phyloP scores from a whole-genome alignment of 2,113 vertebrate genomes.

The Tychaedon coryphoeus region DNA sequence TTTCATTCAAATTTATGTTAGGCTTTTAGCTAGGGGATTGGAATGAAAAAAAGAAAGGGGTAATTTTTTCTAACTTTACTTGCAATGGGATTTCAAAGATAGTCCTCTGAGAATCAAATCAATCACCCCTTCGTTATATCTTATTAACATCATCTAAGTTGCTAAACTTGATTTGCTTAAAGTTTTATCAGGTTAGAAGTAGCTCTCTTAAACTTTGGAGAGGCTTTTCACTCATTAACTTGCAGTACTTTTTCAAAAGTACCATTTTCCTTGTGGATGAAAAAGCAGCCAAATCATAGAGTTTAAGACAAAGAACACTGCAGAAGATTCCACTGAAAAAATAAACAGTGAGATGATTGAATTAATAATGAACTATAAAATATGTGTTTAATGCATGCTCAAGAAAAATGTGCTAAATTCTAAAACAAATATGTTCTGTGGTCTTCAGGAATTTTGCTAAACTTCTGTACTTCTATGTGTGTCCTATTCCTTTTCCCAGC shows the following conservation, averaged over 20 bases:
- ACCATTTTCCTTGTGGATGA: background rate
- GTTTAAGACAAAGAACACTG: background rate
- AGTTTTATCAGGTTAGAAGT: background rate
- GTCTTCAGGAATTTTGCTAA: background rate
- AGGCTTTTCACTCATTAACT: background rate
- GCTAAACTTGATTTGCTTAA: background rate
- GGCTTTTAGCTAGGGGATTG: background rate
- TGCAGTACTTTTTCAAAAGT: background rate
- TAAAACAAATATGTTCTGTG: background rate
- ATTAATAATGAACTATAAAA: background rate
- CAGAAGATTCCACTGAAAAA: background rate
- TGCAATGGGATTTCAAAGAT: background rate
- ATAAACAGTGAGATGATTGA: background rate
- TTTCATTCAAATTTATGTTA: background rate
- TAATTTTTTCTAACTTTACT: background rate
- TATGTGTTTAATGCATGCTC: background rate
- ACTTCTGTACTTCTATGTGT: background rate
- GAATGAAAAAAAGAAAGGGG: background rate
- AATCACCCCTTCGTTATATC: rapidly evolving
- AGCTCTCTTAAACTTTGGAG: background rate
- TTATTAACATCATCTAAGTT: background rate
- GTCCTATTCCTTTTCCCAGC: background rate
- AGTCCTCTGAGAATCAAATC: background rate
- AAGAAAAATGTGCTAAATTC: background rate
- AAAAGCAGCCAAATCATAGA: background rate